Conservation (phyloP, 2,113 vertebrate genomes). For the Mesocricetus auratus region DNA sequence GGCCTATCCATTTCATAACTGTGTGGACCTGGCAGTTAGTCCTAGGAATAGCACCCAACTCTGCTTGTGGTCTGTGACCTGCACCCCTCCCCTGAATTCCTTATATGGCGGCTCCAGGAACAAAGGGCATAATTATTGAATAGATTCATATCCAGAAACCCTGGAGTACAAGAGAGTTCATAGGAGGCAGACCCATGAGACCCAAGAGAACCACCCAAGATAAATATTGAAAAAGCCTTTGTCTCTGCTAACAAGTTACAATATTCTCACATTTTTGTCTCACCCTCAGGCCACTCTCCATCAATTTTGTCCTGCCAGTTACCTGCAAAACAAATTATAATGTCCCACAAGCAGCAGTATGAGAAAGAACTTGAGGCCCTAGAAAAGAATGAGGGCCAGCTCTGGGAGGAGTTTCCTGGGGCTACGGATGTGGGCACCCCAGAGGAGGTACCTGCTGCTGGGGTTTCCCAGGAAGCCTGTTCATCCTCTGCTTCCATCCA, state of each 20-base stretch:
- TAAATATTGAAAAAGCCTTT: not conserved
- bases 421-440: not conserved
- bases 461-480: not conserved
- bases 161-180: not conserved
- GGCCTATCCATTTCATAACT: not conserved
- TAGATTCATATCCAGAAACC: not conserved
- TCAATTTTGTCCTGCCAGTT: not conserved
- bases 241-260: not conserved
- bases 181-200: not conserved
- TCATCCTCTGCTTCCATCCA: not conserved
- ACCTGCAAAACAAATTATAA: not conserved
- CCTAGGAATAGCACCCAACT: not conserved
- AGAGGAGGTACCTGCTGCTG: not conserved
- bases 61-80: not conserved
- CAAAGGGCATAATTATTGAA: not conserved
- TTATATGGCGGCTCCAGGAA: not conserved
- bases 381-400: not conserved
- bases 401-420: not conserved
- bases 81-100: not conserved
- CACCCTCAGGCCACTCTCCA: not conserved
- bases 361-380: not conserved
- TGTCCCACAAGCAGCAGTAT: not conserved
- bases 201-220: not conserved
- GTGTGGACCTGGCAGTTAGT: not conserved
- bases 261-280: conserved; percentile 17